These are phyloP conservation scores for Drosophila lutescens DNA, from an alignment of 2,888 invertebrate genomes.

Conservation along the genomic window DNA sequence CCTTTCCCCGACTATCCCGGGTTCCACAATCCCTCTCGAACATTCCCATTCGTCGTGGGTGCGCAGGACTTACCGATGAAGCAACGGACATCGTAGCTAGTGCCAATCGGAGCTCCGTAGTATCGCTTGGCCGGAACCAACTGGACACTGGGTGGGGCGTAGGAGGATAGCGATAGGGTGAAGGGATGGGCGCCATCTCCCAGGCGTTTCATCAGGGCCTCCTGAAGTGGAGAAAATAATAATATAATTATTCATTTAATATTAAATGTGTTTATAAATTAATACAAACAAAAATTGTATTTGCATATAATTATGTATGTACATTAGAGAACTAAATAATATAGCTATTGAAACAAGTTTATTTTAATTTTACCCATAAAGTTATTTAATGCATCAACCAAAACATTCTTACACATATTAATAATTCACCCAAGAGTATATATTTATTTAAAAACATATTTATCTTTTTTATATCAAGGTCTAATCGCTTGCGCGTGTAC, in stretches of 20 bases:
- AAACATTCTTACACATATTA: background rate
- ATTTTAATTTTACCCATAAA: too few species aligned
- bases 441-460: background rate
- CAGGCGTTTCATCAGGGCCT: slow-evolving; percentile 90
- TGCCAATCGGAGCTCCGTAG: slow-evolving; percentile 95
- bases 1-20: background rate
- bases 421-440: background rate
- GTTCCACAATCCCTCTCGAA: background rate
- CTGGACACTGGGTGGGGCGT: slow-evolving; percentile 96
- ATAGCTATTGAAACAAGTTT: too few species aligned
- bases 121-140: slow-evolving; percentile 96
- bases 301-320: slow-evolving; percentile 35
- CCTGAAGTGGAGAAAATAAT: slow-evolving; percentile 86
- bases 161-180: slow-evolving; percentile 91
- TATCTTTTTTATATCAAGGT: slow-evolving; percentile 20
- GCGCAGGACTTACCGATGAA: slow-evolving; percentile 89
- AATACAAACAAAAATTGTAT: slow-evolving; percentile 44
- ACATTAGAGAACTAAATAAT: too few species aligned
- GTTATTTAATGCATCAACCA: too few species aligned
- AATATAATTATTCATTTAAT: too few species aligned
- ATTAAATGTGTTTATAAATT: too few species aligned
- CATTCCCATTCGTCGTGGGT: background rate
- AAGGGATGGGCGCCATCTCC: slow-evolving; percentile 93
- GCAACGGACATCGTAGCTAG: slow-evolving; percentile 94
- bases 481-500: slow-evolving; percentile 58